phyloP scores from a whole-genome alignment of 2,888 invertebrate species.

The Odontocerum albicorne region DNA sequence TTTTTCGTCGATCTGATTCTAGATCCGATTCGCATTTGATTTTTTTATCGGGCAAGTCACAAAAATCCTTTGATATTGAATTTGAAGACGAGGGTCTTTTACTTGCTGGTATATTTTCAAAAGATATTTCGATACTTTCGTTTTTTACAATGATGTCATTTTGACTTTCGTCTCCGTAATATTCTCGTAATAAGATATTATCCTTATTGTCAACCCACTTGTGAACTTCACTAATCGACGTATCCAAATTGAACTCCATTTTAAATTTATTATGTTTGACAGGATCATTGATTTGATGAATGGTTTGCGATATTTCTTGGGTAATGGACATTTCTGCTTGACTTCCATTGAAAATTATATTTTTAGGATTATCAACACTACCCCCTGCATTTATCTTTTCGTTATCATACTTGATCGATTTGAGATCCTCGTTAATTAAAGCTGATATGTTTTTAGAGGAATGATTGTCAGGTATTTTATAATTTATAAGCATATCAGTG shows the following conservation, averaged over 20 bases:
- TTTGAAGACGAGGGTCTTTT: not conserved
- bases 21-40: not conserved
- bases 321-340: conserved; percentile 30
- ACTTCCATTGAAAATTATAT: conserved; percentile 6
- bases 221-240: not conserved
- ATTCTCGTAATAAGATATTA: conserved; percentile 10
- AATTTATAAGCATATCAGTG: conserved; percentile 33
- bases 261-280: not conserved
- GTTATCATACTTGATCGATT: not conserved
- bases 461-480: conserved; percentile 19
- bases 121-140: not conserved
- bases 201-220: conserved; percentile 24
- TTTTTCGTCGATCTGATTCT: conserved; percentile 12
- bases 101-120: not conserved
- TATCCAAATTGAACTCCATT: not conserved
- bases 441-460: too few species aligned
- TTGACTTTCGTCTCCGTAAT: not conserved
- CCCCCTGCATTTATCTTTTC: not conserved
- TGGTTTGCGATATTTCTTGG: conserved; percentile 9
- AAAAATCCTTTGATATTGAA: not conserved
- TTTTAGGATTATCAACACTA: not conserved
- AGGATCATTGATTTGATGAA: conserved; percentile 9
- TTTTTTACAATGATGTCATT: conserved; percentile 1
- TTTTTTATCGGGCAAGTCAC: not conserved
- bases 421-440: not conserved